Evolutionary conservation across 2,113 vertebrate species (phyloP).

Genomic region (Paradoxurus hermaphroditus): DNA sequence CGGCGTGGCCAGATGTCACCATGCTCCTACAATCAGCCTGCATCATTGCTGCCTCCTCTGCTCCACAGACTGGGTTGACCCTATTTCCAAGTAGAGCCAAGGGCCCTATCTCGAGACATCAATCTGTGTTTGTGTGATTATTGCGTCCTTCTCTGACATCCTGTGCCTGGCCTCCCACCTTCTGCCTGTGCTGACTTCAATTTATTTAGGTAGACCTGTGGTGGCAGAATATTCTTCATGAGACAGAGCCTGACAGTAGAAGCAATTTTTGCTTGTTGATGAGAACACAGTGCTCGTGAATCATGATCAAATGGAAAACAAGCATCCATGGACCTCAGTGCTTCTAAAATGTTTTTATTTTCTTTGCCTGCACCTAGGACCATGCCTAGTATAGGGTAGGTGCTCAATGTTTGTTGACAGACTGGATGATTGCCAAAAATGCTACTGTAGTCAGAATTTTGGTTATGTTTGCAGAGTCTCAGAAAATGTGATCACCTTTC

Average conservation of each 20-base stretch:
- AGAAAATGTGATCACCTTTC: neutral
- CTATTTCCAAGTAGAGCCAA: neutral
- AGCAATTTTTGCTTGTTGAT: neutral
- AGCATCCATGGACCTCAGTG: neutral
- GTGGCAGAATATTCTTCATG: neutral
- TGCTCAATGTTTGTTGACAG: neutral
- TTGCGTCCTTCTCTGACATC: too few species aligned
- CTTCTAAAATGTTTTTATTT: neutral
- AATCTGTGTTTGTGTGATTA: neutral
- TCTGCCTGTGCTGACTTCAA: neutral
- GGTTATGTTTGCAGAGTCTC: neutral
- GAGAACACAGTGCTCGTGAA: neutral
- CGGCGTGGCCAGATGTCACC: rapidly evolving
- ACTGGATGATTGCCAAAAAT: neutral
- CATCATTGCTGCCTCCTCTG: rapidly evolving
- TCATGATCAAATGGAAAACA: neutral
- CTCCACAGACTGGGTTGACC: neutral
- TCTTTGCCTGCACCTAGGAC: neutral
- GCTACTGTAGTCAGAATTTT: neutral
- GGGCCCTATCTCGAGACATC: neutral
- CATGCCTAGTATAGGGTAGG: neutral
- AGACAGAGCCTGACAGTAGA: neutral
- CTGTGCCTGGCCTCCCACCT: rapidly evolving
- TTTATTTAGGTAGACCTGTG: neutral
- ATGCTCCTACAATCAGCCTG: neutral